Conservation (phyloP, 30 jellyfish, hydroid and myxozoan genomes). For the Hydra vulgaris region DNA sequence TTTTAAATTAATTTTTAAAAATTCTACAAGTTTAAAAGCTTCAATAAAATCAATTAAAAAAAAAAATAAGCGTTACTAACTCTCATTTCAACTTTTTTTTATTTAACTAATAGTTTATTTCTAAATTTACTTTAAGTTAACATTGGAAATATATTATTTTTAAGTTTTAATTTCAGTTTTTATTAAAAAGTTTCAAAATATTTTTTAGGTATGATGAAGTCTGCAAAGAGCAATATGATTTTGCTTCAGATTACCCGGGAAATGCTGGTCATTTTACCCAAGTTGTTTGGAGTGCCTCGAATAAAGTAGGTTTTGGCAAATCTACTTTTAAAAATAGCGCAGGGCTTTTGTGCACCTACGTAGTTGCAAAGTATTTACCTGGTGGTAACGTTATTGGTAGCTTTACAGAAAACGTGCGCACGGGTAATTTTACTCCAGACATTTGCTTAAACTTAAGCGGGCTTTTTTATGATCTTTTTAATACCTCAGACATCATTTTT, state of each 20-base stretch:
- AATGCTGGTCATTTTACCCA: constrained; percentile 94
- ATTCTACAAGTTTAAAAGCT: too few species aligned
- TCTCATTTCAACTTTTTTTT: too few species aligned
- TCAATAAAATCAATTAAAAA: too few species aligned
- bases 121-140: too few species aligned
- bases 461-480: neutral
- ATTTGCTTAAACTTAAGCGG: constrained; percentile 23
- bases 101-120: too few species aligned
- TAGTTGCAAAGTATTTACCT: constrained; percentile 81
- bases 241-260: constrained; percentile 17
- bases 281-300: constrained; percentile 77
- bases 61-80: too few species aligned
- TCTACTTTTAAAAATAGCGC: constrained; percentile 63
- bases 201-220: constrained; percentile 21
- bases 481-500: neutral
- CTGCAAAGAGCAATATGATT: constrained; percentile 11
- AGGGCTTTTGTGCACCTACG: constrained; percentile 80
- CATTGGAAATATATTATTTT: too few species aligned
- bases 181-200: too few species aligned
- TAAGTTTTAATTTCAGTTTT: neutral
- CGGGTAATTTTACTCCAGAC: constrained; percentile 54
- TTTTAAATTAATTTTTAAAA: too few species aligned
- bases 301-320: constrained; percentile 80
- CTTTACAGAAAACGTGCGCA: constrained; percentile 57
- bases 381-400: constrained; percentile 61